Conservation (phyloP, 2,888 invertebrate species). For the Rhingia campestris region DNA sequence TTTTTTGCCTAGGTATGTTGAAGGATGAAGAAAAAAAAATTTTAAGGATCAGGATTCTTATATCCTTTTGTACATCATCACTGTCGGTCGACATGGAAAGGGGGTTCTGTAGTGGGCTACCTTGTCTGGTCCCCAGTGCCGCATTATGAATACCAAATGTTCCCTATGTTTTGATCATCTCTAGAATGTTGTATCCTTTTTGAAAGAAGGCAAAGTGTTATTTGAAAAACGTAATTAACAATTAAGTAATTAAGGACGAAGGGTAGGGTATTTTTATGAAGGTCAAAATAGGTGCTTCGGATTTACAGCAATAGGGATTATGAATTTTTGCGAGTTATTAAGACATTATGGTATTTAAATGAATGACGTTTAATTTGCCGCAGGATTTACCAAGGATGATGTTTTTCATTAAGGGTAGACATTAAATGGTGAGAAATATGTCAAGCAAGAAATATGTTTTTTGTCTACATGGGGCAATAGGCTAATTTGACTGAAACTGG, state of each 20-base stretch:
- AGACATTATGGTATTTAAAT: conserved; percentile 23
- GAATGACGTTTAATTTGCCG: conserved; percentile 31
- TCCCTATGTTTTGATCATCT: conserved; percentile 24
- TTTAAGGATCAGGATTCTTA: conserved; percentile 6
- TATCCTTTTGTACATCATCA: conserved; percentile 11
- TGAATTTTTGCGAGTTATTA: conserved; percentile 27
- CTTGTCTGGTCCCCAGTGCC: neutral
- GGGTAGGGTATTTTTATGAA: conserved; percentile 51
- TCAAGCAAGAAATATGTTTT: no score
- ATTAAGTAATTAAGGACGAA: conserved; percentile 60
- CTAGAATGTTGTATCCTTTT: conserved; percentile 41
- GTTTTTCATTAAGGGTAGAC: neutral
- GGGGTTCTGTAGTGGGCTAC: neutral
- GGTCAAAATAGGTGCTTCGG: conserved; percentile 24
- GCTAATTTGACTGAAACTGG: no score
- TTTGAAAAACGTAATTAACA: conserved; percentile 58
- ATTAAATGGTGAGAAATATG: no score
- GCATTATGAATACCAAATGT: conserved; percentile 60
- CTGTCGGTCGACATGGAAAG: neutral
- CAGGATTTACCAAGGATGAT: neutral
- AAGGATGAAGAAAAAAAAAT: conserved; percentile 9
- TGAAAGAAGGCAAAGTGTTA: conserved; percentile 26
- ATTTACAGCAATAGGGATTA: conserved; percentile 35
- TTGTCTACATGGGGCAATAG: no score
- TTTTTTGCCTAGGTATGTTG: neutral